Conservation (phyloP, 1,140 invertebrate species). For the Paraescarpia echinospica region DNA sequence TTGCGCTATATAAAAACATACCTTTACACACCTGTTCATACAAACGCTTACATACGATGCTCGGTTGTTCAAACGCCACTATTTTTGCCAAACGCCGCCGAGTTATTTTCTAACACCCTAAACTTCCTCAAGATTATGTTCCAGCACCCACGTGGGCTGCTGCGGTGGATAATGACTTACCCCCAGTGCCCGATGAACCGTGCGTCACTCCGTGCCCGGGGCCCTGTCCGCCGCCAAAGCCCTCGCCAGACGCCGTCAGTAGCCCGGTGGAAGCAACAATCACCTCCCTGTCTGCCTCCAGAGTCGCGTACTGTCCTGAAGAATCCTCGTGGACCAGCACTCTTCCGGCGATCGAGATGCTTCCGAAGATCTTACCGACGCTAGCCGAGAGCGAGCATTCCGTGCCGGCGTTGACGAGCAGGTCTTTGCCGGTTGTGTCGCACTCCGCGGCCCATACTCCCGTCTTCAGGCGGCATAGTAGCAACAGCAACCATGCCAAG, state of each 20-base stretch:
- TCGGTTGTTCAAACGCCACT: no score
- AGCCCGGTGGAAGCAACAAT: neutral
- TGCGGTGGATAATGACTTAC: slow-evolving; percentile 31
- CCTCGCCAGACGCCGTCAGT: neutral
- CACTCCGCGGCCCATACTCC: neutral
- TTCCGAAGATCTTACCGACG: neutral
- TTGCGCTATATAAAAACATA: no score
- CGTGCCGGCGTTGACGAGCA: neutral
- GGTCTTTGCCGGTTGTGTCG: neutral
- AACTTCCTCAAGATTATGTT: neutral
- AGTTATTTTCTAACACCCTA: neutral
- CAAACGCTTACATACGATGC: neutral
- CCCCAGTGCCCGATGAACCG: slow-evolving; percentile 22
- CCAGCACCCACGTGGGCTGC: neutral
- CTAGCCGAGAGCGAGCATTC: neutral
- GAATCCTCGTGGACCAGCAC: neutral
- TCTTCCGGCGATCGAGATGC: neutral
- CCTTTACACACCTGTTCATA: neutral
- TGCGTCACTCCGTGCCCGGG: neutral
- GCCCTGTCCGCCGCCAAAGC: neutral
- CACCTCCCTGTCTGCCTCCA: neutral
- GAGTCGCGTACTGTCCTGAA: neutral
- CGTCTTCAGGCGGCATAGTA: neutral
- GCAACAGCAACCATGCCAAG: neutral
- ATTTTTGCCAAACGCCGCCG: no score